These are phyloP conservation scores for Eulemur rubriventer DNA, from an alignment of 2,797 vertebrate species.

Conservation along the genomic window DNA sequence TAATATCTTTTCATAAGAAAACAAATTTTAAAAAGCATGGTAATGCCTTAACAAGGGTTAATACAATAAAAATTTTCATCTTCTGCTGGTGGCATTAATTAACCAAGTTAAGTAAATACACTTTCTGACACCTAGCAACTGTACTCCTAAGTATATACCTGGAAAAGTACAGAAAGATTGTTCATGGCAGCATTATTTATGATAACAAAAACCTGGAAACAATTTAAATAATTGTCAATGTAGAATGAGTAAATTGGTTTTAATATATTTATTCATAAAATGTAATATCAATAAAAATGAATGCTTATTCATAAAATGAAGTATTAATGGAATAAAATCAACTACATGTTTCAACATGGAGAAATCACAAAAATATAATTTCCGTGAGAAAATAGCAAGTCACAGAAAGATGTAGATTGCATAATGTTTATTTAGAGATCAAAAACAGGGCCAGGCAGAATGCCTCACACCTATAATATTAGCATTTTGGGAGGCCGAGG, in stretches of 20 bases:
- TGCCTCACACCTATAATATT: no score
- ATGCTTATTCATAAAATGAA: neutral
- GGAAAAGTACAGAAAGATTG: neutral
- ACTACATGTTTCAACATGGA: neutral
- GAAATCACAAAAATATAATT: slow-evolving; percentile 13
- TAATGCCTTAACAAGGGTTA: neutral
- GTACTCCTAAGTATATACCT: neutral
- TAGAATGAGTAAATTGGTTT: neutral
- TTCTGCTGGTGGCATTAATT: neutral
- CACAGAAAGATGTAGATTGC: neutral
- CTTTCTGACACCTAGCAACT: neutral
- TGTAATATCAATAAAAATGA: neutral
- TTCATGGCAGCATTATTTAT: neutral
- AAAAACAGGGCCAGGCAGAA: neutral
- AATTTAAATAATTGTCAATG: neutral
- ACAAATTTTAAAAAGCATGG: neutral
- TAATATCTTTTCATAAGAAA: slow-evolving; percentile 8
- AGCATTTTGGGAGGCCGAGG: no score
- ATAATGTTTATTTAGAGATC: neutral
- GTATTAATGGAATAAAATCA: neutral
- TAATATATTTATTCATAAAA: neutral
- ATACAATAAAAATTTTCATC: neutral
- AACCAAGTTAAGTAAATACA: neutral
- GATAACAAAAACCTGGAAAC: neutral
- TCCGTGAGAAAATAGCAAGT: neutral